Conservation (phyloP, 2,113 vertebrate genomes). For the Puntigrus tetrazona region DNA sequence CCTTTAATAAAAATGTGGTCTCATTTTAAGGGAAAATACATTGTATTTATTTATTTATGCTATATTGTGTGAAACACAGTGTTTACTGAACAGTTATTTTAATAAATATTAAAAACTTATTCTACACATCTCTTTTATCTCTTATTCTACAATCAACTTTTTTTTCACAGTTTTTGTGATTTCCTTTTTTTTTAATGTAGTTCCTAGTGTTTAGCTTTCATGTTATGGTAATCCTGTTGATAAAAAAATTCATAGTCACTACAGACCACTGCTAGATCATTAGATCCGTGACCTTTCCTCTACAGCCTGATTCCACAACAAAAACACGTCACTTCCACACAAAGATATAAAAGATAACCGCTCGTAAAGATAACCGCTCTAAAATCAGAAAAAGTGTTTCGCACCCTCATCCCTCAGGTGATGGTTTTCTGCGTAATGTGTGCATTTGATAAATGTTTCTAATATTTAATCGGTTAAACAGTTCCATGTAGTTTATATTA, state of each 20-base stretch:
- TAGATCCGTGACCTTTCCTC: constrained; percentile 8
- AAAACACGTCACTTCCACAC: background rate
- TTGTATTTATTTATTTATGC: background rate
- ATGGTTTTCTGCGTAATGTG: background rate
- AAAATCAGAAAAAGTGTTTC: background rate
- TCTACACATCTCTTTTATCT: too few relatives aligned
- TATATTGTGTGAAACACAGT: too few relatives aligned
- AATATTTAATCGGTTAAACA: background rate
- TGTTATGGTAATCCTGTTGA: background rate
- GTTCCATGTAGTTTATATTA: background rate
- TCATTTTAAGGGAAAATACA: background rate
- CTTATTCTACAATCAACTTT: too few relatives aligned
- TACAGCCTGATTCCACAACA: background rate
- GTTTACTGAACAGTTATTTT: too few relatives aligned
- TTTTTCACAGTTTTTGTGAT: background rate
- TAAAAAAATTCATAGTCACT: background rate
- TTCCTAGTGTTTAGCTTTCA: background rate
- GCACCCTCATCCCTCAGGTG: background rate
- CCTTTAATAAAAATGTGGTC: background rate
- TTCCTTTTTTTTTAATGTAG: background rate
- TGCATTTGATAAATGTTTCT: background rate
- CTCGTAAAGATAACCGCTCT: constrained; percentile 1
- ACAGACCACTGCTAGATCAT: background rate
- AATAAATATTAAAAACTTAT: too few relatives aligned
- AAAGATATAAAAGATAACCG: too few relatives aligned